Conservation (phyloP, 2,113 vertebrate genomes). For the Cinclus mexicanus region DNA sequence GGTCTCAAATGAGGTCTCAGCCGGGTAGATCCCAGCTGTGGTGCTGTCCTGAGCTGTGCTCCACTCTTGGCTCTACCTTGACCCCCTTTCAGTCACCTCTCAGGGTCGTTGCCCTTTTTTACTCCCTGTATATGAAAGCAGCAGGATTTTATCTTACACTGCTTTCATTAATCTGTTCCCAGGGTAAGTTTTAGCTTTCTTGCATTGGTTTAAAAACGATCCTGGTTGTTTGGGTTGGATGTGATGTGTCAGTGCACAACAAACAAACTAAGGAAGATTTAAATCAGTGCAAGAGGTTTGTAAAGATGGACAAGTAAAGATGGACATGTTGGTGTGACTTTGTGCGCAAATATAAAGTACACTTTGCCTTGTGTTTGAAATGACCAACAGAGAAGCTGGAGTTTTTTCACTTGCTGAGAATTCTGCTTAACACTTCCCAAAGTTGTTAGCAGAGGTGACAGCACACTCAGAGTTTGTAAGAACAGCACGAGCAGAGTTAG, state of each 20-base stretch:
- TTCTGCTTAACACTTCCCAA: not conserved
- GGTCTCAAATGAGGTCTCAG: not conserved
- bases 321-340: not conserved
- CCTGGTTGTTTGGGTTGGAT: not conserved
- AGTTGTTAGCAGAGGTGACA: not conserved
- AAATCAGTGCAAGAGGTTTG: not conserved
- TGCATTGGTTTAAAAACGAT: not conserved
- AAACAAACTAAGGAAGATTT: not conserved
- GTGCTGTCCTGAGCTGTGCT: not conserved
- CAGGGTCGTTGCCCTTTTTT: rapidly evolving
- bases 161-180: not conserved
- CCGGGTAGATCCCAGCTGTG: not conserved
- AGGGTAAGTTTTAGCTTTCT: not conserved
- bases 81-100: not conserved
- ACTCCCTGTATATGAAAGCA: not conserved
- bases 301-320: not conserved
- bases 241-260: not conserved
- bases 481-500: slow-evolving; percentile 9
- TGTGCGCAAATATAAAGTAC: not conserved
- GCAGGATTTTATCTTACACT: not conserved
- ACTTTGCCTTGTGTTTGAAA: not conserved
- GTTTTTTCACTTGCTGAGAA: not conserved
- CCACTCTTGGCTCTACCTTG: not conserved
- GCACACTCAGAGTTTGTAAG: not conserved
- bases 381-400: not conserved